Percentiles rank a stretch among this genome's conserved stretches.
Evolutionary conservation across 2,888 invertebrate genomes (phyloP).

Genomic region (Meganola albula): DNA sequence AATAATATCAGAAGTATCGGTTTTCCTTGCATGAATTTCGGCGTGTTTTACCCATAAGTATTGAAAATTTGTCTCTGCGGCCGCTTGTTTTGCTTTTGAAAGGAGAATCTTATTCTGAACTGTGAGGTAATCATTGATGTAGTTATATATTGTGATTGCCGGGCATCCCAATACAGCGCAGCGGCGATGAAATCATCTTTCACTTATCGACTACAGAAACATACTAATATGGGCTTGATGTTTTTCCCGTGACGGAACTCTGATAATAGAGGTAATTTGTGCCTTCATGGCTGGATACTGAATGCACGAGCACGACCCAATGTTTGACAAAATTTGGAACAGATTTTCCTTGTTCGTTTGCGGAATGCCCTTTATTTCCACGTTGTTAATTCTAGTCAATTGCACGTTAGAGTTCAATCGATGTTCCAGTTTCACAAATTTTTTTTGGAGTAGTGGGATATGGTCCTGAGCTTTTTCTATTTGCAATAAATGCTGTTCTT

Average conservation of each 20-base stretch:
- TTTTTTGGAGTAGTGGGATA: neutral
- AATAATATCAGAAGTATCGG: neutral
- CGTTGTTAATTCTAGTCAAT: slow-evolving; percentile 1
- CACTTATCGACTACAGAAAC: neutral
- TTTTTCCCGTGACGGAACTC: neutral
- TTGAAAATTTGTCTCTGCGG: too few species aligned
- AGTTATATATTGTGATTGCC: slow-evolving; percentile 1
- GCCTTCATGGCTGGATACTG: neutral
- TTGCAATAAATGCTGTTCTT: neutral
- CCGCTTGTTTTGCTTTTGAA: neutral
- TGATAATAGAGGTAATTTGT: neutral
- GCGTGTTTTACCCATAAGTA: too few species aligned
- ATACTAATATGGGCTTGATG: neutral
- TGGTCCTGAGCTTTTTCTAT: neutral
- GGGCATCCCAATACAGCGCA: neutral
- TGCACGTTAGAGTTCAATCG: neutral
- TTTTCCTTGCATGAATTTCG: neutral
- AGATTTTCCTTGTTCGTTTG: slow-evolving; percentile 3
- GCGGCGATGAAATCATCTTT: neutral
- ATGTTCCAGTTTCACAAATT: neutral
- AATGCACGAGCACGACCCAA: neutral
- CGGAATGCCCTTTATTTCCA: slow-evolving; percentile 4
- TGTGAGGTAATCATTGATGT: slow-evolving; percentile 3
- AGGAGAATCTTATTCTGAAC: neutral
- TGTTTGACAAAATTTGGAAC: neutral